phyloP scores from a whole-genome alignment of 2,113 vertebrate genomes.

The Lasiurus cinereus region DNA sequence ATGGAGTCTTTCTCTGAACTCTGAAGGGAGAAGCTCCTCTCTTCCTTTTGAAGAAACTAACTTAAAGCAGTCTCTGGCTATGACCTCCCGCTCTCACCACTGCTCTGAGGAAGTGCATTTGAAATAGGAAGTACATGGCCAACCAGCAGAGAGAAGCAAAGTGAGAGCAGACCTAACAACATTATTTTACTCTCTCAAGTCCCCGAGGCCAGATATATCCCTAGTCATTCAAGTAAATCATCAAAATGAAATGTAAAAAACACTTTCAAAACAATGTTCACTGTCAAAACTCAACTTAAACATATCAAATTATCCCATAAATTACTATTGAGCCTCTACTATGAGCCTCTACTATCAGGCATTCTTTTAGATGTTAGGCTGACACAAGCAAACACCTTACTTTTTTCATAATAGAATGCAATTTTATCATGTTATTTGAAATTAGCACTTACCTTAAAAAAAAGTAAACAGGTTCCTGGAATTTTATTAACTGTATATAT shows the following conservation, averaged over 20 bases:
- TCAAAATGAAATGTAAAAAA: not conserved
- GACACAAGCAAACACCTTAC: not conserved
- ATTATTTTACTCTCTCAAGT: not conserved
- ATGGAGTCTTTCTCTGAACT: not conserved
- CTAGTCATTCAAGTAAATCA: not conserved
- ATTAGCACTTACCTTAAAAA: not conserved
- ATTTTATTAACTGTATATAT: conserved; percentile 18
- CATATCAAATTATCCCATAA: not conserved
- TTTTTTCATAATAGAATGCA: not conserved
- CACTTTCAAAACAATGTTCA: not conserved
- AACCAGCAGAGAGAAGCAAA: not conserved
- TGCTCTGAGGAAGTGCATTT: not conserved
- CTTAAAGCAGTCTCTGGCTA: not conserved
- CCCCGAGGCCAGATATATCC: not conserved
- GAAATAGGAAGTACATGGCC: not conserved
- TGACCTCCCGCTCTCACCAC: not conserved
- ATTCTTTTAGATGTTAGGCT: not conserved
- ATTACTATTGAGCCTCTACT: not conserved
- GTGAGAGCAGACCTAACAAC: not conserved
- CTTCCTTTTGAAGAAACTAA: not conserved
- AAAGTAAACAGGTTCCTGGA: not conserved
- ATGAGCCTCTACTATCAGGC: not conserved
- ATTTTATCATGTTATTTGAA: conserved; percentile 20
- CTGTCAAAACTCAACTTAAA: not conserved
- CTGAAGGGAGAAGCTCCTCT: not conserved